Percentiles rank a stretch among this genome's conserved stretches.
Evolutionary conservation across 2,113 vertebrate genomes (phyloP).

Genomic region (Phylloscopus trochilus): DNA sequence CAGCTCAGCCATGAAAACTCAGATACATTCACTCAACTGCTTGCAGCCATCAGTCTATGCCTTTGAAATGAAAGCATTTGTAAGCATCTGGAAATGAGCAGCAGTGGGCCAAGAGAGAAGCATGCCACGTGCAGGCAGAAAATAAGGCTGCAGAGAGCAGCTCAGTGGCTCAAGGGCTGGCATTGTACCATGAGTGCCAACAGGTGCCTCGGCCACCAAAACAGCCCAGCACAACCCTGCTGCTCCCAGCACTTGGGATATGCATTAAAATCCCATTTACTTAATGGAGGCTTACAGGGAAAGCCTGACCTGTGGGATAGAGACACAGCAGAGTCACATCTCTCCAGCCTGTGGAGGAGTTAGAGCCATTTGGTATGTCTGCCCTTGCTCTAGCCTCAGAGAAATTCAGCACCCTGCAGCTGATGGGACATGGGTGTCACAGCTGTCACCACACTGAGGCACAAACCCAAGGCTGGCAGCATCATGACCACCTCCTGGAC

Average conservation of each 20-base stretch:
- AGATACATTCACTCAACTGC: not conserved
- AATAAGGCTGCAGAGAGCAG: not conserved
- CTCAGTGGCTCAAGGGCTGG: not conserved
- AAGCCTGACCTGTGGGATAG: not conserved
- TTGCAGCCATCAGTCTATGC: conserved; percentile 23
- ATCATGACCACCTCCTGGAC: accelerated
- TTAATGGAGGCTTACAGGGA: not conserved
- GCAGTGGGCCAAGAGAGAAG: not conserved
- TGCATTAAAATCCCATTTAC: not conserved
- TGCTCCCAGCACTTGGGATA: not conserved
- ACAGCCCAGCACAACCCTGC: not conserved
- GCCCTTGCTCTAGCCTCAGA: not conserved
- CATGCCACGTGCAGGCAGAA: accelerated
- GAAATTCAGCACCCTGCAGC: not conserved
- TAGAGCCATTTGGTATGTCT: not conserved
- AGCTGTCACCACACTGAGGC: not conserved
- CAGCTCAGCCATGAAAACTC: not conserved
- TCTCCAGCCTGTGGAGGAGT: not conserved
- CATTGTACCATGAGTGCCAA: not conserved
- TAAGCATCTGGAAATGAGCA: not conserved
- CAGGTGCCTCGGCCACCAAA: not conserved
- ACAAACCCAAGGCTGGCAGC: not conserved
- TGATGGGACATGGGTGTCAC: not conserved
- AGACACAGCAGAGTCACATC: not conserved
- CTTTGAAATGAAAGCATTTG: not conserved